Percentiles rank a stretch among this genome's conserved stretches.
phyloP scores from a whole-genome alignment of 2,888 invertebrate species.

The Uropetala carovei region DNA sequence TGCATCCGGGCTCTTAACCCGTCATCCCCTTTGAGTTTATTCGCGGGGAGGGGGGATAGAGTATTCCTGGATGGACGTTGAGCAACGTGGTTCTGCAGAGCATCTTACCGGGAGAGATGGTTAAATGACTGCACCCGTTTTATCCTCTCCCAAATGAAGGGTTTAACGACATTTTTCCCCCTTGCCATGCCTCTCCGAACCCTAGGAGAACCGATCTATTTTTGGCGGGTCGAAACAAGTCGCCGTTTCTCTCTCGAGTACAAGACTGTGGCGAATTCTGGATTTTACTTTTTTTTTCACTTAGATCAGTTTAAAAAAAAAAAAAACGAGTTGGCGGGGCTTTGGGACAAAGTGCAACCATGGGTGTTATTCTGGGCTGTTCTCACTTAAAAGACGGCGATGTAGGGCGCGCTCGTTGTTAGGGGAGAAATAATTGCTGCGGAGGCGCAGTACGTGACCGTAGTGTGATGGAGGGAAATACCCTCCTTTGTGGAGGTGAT shows the following conservation, averaged over 20 bases:
- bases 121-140: not conserved
- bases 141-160: not conserved
- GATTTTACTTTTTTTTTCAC: no score
- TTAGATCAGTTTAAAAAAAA: no score
- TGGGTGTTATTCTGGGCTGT: no score
- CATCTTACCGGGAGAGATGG: not conserved
- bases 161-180: not conserved
- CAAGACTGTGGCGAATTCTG: no score
- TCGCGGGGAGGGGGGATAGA: not conserved
- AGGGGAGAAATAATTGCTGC: no score
- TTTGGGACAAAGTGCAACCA: no score
- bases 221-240: not conserved
- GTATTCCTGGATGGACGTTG: not conserved
- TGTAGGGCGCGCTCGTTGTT: no score
- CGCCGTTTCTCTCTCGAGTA: not conserved
- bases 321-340: no score
- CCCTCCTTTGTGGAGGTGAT: no score
- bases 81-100: not conserved
- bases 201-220: not conserved
- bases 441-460: no score
- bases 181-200: not conserved
- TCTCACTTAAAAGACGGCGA: no score
- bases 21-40: not conserved
- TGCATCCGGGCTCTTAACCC: not conserved
- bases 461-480: no score